A percentile compares a stretch with the other conserved stretches of the same genome.
These are phyloP conservation scores for Arge pagana DNA, from an alignment of 2,888 invertebrate genomes.

Conservation along the genomic window DNA sequence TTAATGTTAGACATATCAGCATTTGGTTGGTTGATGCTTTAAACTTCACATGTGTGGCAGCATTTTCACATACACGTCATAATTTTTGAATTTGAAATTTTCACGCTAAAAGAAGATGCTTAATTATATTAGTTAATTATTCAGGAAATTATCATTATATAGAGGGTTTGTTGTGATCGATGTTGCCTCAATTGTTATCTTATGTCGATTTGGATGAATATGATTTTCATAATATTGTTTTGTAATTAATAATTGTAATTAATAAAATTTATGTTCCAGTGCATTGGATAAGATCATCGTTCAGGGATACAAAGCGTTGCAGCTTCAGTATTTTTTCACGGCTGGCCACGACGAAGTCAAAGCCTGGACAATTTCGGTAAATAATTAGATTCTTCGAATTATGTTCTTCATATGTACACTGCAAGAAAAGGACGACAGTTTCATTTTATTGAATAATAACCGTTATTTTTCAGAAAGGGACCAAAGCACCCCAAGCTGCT, in stretches of 20 bases:
- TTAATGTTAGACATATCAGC: no score
- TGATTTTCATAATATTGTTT: no score
- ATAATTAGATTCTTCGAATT: conserved; percentile 24
- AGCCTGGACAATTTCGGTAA: conserved; percentile 98
- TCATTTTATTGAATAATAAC: neutral
- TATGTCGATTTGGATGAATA: no score
- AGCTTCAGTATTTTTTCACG: conserved; percentile 98
- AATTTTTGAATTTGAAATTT: no score
- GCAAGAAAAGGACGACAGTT: neutral
- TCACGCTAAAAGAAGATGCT: no score
- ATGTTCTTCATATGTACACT: neutral
- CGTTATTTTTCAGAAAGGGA: conserved; percentile 79
- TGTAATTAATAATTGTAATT: neutral
- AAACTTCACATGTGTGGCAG: no score
- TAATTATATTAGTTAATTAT: no score
- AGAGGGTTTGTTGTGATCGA: no score
- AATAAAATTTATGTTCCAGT: conserved; percentile 63
- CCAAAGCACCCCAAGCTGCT: conserved; percentile 98
- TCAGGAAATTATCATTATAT: no score
- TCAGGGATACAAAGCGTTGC: conserved; percentile 94
- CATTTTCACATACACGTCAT: no score
- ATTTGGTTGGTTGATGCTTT: no score
- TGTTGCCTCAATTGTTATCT: no score
- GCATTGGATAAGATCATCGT: conserved; percentile 96
- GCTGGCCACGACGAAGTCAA: conserved; percentile 98